Conservation (phyloP, 1,140 invertebrate species). For the Steinernema feltiae region DNA sequence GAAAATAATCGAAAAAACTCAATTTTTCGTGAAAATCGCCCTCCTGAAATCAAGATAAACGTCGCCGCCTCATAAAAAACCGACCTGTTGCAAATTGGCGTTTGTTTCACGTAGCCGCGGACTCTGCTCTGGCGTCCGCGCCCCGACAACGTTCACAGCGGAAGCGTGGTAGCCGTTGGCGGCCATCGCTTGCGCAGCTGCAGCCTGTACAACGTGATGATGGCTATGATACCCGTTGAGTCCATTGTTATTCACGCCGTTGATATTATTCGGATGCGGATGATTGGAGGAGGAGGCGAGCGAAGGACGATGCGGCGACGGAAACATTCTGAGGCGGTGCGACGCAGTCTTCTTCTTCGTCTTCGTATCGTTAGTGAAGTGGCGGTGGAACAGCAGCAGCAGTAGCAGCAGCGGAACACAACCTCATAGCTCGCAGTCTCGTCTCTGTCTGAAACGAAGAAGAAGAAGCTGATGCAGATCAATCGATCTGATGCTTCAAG, state of each 20-base stretch:
- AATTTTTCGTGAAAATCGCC: no score
- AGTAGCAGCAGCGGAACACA: not conserved
- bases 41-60: not conserved
- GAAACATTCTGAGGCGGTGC: not conserved
- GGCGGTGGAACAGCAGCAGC: not conserved
- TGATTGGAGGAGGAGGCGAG: conserved; percentile 10
- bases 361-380: no score
- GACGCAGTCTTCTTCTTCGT: not conserved
- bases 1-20: no score
- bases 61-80: not conserved
- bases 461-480: not conserved
- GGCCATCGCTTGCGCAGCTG: not conserved
- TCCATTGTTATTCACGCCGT: not conserved
- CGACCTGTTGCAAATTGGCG: conserved; percentile 10
- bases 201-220: no score
- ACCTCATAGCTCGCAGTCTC: not conserved
- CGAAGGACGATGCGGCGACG: conserved; percentile 1
- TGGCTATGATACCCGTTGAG: not conserved
- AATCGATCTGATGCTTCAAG: not conserved
- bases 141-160: not conserved
- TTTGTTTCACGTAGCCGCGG: not conserved
- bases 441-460: not conserved
- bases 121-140: not conserved
- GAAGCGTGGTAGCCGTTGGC: not conserved
- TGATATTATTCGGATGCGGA: not conserved